Evolutionary conservation across 2,113 vertebrate genomes (phyloP).

Genomic region (Tylochromis polylepis): DNA sequence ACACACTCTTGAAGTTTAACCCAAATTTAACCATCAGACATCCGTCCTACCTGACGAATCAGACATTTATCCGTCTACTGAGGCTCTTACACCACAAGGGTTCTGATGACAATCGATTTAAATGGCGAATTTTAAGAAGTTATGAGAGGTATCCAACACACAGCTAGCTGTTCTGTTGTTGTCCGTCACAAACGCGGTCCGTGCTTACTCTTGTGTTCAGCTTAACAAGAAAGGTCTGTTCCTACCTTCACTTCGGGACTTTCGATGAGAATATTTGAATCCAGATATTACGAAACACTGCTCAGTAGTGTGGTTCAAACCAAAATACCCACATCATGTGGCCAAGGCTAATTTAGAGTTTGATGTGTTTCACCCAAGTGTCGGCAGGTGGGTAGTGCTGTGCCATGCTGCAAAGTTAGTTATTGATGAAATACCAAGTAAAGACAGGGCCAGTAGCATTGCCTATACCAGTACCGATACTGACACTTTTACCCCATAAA

Average conservation of each 20-base stretch:
- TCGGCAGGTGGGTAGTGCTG: not conserved
- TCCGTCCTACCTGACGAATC: conserved; percentile 61
- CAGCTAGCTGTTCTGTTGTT: conserved; percentile 14
- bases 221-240: not conserved
- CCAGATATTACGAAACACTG: not conserved
- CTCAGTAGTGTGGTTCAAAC: not conserved
- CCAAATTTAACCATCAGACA: not conserved
- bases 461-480: not conserved
- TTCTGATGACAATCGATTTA: not conserved
- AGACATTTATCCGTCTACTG: conserved; percentile 71
- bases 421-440: not conserved
- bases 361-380: not conserved
- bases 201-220: not conserved
- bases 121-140: not conserved
- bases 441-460: not conserved
- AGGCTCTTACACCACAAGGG: not conserved
- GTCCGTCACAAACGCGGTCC: conserved; percentile 52
- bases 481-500: not conserved
- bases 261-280: not conserved
- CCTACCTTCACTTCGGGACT: not conserved
- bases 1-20: not conserved
- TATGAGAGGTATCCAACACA: not conserved
- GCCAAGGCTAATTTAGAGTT: not conserved
- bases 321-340: not conserved
- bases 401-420: not conserved